Conservation (phyloP, 1,140 invertebrate species). For the Leptinotarsa texana region DNA sequence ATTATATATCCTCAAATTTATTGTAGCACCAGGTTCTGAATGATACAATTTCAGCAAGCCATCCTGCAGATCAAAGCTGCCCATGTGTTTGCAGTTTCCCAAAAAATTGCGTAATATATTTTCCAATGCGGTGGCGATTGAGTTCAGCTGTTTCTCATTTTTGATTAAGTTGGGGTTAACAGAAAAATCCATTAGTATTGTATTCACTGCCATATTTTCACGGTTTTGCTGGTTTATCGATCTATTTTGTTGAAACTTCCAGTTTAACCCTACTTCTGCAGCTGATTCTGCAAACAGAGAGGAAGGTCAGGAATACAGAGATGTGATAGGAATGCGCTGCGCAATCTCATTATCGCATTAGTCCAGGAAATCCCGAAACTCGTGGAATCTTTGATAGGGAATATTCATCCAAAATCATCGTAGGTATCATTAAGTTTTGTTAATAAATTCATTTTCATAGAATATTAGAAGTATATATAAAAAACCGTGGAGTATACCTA, state of each 20-base stretch:
- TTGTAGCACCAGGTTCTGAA: constrained; percentile 68
- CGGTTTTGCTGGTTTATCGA: constrained; percentile 5
- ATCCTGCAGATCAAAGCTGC: constrained; percentile 61
- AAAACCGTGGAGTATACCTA: no score
- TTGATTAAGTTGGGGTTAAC: constrained; percentile 68
- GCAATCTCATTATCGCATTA: no score
- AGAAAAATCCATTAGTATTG: constrained; percentile 79
- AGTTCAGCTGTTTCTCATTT: constrained; percentile 67
- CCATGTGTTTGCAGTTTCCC: constrained; percentile 66
- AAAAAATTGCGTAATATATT: constrained; percentile 71
- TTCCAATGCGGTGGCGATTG: constrained; percentile 68
- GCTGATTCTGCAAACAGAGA: neutral
- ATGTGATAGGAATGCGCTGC: no score
- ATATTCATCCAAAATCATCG: no score
- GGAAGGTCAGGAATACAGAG: no score
- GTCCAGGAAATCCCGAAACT: no score
- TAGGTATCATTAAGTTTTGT: no score
- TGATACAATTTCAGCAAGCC: constrained; percentile 70
- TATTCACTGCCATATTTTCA: constrained; percentile 79
- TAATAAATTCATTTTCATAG: no score
- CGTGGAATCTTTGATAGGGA: no score
- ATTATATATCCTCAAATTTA: constrained; percentile 72
- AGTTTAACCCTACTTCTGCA: constrained; percentile 9
- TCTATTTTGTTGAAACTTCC: neutral
- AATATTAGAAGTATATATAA: no score